phyloP scores from a whole-genome alignment of 1,140 invertebrate genomes.

The Caenorhabditis latens region DNA sequence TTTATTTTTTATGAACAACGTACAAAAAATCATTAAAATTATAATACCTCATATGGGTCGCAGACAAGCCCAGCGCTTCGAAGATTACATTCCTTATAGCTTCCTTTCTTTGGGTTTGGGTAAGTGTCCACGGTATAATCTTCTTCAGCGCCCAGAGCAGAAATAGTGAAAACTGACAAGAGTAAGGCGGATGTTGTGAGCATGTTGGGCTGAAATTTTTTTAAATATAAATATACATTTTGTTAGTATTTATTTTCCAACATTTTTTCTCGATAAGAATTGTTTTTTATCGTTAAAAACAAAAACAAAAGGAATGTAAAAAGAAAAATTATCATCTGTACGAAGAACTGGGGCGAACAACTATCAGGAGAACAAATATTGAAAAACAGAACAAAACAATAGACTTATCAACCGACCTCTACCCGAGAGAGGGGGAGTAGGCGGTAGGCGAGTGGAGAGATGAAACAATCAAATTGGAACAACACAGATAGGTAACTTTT shows the following conservation, averaged over 20 bases:
- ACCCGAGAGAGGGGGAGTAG: background rate
- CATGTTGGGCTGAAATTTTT: background rate
- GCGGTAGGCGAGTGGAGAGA: background rate
- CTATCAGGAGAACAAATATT: background rate
- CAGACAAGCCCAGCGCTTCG: constrained; percentile 23
- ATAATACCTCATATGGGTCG: constrained; percentile 49
- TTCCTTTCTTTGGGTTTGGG: constrained; percentile 28
- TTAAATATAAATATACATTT: no score
- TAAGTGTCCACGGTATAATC: background rate
- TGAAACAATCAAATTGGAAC: background rate
- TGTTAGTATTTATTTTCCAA: no score
- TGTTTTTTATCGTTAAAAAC: background rate
- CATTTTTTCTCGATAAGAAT: no score
- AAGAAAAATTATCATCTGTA: constrained; percentile 5
- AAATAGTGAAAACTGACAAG: background rate
- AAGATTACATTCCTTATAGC: constrained; percentile 16
- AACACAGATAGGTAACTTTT: background rate
- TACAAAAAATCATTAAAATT: no score
- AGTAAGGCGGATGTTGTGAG: background rate
- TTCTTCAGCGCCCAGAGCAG: background rate
- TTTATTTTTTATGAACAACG: no score
- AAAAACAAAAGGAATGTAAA: background rate
- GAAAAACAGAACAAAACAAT: constrained; percentile 37
- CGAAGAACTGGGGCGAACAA: background rate
- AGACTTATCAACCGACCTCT: constrained; percentile 51